Percentiles rank a stretch among this genome's conserved stretches.
Evolutionary conservation across 35 echinoderm and acorn worm species (phyloP).

Genomic region (Anneissia japonica): DNA sequence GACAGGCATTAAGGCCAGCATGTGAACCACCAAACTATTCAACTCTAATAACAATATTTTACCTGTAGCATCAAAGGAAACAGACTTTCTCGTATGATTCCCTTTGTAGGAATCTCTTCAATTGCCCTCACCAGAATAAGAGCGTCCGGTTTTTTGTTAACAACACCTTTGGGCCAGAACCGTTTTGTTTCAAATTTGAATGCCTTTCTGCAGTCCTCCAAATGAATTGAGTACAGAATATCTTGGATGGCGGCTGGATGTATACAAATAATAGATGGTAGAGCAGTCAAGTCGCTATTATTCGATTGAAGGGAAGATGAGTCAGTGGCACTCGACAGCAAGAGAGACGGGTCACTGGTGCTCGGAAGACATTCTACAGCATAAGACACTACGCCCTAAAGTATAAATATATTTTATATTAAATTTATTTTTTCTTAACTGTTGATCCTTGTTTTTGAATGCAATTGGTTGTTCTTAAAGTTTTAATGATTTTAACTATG

Average conservation of each 20-base stretch:
- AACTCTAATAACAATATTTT: too few species aligned
- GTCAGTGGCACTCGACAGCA: too few species aligned
- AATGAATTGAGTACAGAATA: constrained; percentile 51
- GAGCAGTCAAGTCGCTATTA: too few species aligned
- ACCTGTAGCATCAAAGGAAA: constrained; percentile 87
- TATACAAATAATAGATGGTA: constrained; percentile 49
- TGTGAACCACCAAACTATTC: too few species aligned
- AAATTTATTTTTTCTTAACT: too few species aligned
- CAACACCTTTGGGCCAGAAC: constrained; percentile 76
- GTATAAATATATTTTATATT: background rate
- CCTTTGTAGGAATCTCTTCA: constrained; percentile 73
- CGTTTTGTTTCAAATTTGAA: constrained; percentile 78
- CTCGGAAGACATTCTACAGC: background rate
- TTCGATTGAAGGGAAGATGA: background rate
- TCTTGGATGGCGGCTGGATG: constrained; percentile 43
- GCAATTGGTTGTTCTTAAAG: too few species aligned
- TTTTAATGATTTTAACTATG: too few species aligned
- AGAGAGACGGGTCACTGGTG: too few species aligned
- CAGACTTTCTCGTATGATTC: constrained; percentile 65
- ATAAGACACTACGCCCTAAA: background rate
- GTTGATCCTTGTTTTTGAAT: too few species aligned
- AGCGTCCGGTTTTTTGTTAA: constrained; percentile 56
- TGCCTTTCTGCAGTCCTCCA: constrained; percentile 58
- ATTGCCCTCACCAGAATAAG: constrained; percentile 69
- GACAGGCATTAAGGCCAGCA: too few species aligned